These are phyloP conservation scores for Malurus cyaneus DNA, from an alignment of 2,113 vertebrate species.

Conservation along the genomic window DNA sequence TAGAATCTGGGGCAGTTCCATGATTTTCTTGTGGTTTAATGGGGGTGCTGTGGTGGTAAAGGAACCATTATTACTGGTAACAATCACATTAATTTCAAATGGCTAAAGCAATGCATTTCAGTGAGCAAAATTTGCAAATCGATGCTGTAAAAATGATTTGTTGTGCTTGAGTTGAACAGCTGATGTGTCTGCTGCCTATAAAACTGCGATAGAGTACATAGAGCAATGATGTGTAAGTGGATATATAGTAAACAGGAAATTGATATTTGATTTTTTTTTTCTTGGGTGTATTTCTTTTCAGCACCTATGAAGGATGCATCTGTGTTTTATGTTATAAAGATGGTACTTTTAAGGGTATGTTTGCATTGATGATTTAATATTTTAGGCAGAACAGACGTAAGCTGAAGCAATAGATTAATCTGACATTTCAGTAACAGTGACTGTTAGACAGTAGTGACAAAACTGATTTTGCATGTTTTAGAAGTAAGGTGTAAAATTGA, in stretches of 20 bases:
- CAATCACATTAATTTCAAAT: not conserved
- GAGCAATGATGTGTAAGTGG: not conserved
- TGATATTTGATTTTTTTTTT: not conserved
- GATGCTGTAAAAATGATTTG: slow-evolving; percentile 1
- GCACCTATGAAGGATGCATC: not conserved
- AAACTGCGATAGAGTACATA: not conserved
- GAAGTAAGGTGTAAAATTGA: not conserved
- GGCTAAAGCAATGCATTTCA: not conserved
- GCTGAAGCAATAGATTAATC: not conserved
- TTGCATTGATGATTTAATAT: not conserved
- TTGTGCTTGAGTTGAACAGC: not conserved
- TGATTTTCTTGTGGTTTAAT: slow-evolving; percentile 14
- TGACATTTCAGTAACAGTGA: not conserved
- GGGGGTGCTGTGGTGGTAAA: not conserved
- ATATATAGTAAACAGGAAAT: not conserved
- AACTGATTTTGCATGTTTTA: not conserved
- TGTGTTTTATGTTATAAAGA: not conserved
- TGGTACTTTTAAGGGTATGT: not conserved
- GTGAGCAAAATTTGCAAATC: slow-evolving; percentile 7
- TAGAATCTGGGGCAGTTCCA: not conserved
- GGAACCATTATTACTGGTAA: not conserved
- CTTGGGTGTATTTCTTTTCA: not conserved
- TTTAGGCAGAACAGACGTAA: not conserved
- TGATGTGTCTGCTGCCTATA: not conserved
- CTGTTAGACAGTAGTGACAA: not conserved